Conservation (phyloP, 2,113 vertebrate genomes). For the Myotis davidii region DNA sequence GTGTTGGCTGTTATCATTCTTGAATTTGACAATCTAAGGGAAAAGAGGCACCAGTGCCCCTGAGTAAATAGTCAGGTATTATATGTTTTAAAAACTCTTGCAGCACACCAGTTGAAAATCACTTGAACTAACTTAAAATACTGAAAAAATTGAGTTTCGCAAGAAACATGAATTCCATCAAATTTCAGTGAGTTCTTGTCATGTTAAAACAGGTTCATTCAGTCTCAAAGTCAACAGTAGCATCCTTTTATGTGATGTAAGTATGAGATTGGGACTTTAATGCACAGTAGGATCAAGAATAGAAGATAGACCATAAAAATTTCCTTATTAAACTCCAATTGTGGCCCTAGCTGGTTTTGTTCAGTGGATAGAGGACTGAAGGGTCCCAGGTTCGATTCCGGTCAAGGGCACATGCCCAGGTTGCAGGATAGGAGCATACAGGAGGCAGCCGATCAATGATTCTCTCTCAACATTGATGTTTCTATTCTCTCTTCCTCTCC, state of each 20-base stretch:
- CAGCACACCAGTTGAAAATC: not conserved
- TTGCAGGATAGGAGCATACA: too few species aligned
- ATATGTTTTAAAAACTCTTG: not conserved
- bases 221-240: conserved; percentile 53
- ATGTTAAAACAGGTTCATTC: conserved; percentile 55
- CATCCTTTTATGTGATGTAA: conserved; percentile 55
- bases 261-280: conserved; percentile 26
- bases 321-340: conserved; percentile 17
- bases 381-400: too few species aligned
- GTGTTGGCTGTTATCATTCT: not conserved
- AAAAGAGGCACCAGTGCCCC: not conserved
- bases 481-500: too few species aligned
- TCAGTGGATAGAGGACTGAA: too few species aligned
- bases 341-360: too few species aligned
- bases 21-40: not conserved
- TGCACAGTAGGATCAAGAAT: not conserved
- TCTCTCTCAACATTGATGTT: too few species aligned
- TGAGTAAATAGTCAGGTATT: not conserved
- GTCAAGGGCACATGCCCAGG: too few species aligned
- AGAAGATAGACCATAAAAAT: not conserved
- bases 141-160: conserved; percentile 59
- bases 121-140: conserved; percentile 43
- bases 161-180: conserved; percentile 60
- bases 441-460: too few species aligned
- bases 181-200: conserved; percentile 48